These are phyloP conservation scores for Drosophila sproati DNA, from an alignment of 1,140 invertebrate species.

Conservation along the genomic window DNA sequence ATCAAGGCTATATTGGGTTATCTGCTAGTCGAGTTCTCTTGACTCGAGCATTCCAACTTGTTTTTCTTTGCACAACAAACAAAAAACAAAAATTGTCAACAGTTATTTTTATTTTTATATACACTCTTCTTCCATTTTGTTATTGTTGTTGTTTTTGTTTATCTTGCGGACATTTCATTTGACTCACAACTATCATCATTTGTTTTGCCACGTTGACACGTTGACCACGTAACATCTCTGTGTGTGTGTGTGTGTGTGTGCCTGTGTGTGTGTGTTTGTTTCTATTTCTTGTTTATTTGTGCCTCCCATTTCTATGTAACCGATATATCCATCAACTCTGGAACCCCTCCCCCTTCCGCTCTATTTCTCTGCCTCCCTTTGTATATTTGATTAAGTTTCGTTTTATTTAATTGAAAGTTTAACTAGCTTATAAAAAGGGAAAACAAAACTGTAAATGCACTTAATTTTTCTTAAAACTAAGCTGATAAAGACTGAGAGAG, in stretches of 20 bases:
- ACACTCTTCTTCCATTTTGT: background rate
- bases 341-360: background rate
- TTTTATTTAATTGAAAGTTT: slow-evolving; percentile 78
- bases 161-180: slow-evolving; percentile 71
- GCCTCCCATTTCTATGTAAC: slow-evolving; percentile 52
- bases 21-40: too few relatives aligned
- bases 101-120: slow-evolving; percentile 61
- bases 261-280: slow-evolving; percentile 18
- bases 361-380: background rate
- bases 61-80: slow-evolving; percentile 21
- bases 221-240: slow-evolving; percentile 45
- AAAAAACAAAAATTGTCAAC: slow-evolving; percentile 41
- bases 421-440: slow-evolving; percentile 4
- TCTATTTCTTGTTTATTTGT: slow-evolving; percentile 65
- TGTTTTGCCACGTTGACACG: slow-evolving; percentile 75
- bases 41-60: background rate
- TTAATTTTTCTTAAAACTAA: slow-evolving; percentile 28
- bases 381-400: slow-evolving; percentile 69
- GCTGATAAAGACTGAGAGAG: background rate
- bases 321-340: slow-evolving; percentile 39
- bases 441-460: slow-evolving; percentile 47
- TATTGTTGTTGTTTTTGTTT: slow-evolving; percentile 36
- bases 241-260: background rate
- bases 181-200: slow-evolving; percentile 77
- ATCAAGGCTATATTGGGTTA: too few relatives aligned